Evolutionary conservation across 2,888 invertebrate genomes (phyloP), one percentile per base, ranked within the genome.

Genomic region (Rhagophthalmus giganteus): DNA sequence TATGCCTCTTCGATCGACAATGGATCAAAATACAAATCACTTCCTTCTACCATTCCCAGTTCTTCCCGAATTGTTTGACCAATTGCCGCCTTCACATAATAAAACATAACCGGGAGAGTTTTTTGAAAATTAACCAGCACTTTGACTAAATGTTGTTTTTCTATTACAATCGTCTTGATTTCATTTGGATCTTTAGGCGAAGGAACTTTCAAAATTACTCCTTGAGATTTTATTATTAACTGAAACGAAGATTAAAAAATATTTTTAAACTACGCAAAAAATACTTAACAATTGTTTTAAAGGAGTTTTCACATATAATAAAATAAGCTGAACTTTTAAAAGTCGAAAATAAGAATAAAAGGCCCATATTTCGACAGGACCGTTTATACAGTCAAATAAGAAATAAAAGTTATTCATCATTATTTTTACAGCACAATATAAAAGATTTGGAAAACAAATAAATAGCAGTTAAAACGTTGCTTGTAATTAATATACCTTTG

Each of bases 41-140:
- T 60, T 12, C 69, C 72, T 10, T 83, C 80, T 35, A 76, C 76
- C 87, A 94, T 88, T 39, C 86, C 84, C 26, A 94, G 76, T 15
- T 78, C 73, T 61, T 82, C 81, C 41, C 92, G 78, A 42, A 94
- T 83, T 61, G 81, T 82, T 14, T 76, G 76, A 9, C 87, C 91
- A 68, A 85, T 85, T 32, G 76, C 79, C 41, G 83, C 82, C 59
- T 84, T 81, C 9, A 88, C 84, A 65, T 90, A 90, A 61, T 93
- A 79, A 74, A 93, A 92, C 59, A 94, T 76, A 1, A 92, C 86
- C 3, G 90, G 88, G 71, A 89, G 76, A 1, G 80, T 75, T 73
- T 85, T 87, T 2, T 86, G 85, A 76, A 90, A 89, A 76, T 90
- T 87, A 33, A 85, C 85, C 61, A 90, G 76, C 55, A 91, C 82